Percentiles rank a stretch among this genome's conserved stretches.
phyloP scores from a whole-genome alignment of 2,888 invertebrate species.

The Nipponacmea schrenckii region DNA sequence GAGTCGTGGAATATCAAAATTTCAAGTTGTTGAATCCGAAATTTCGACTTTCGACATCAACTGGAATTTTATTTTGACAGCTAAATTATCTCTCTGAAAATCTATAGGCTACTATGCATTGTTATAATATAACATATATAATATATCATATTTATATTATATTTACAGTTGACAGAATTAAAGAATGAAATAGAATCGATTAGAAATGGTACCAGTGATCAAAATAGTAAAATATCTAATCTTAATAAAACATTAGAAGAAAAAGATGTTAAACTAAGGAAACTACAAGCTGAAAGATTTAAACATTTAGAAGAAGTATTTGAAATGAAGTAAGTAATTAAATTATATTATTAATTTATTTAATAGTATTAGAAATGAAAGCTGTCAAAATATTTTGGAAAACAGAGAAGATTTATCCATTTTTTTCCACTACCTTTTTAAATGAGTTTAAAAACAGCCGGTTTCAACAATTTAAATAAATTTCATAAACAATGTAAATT shows the following conservation, averaged over 20 bases:
- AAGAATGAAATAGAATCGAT: conserved; percentile 49
- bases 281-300: conserved; percentile 74
- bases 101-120: too few species aligned
- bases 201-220: conserved; percentile 40
- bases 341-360: not conserved
- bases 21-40: too few species aligned
- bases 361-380: too few species aligned
- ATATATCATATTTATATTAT: not conserved
- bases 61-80: too few species aligned
- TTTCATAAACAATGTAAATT: conserved; percentile 25
- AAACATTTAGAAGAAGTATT: conserved; percentile 80
- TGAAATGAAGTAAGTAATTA: conserved; percentile 79
- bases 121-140: too few species aligned
- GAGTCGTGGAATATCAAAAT: too few species aligned
- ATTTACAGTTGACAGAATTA: conserved; percentile 49
- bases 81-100: too few species aligned
- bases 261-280: conserved; percentile 75
- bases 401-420: too few species aligned
- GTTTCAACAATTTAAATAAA: not conserved
- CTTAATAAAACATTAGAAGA: conserved; percentile 75
- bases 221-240: conserved; percentile 43
- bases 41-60: too few species aligned
- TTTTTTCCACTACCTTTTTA: too few species aligned
- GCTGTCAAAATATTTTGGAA: too few species aligned
- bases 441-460: too few species aligned